phyloP scores from a whole-genome alignment of 1,140 invertebrate genomes.

The Hydropsyche tenuis region DNA sequence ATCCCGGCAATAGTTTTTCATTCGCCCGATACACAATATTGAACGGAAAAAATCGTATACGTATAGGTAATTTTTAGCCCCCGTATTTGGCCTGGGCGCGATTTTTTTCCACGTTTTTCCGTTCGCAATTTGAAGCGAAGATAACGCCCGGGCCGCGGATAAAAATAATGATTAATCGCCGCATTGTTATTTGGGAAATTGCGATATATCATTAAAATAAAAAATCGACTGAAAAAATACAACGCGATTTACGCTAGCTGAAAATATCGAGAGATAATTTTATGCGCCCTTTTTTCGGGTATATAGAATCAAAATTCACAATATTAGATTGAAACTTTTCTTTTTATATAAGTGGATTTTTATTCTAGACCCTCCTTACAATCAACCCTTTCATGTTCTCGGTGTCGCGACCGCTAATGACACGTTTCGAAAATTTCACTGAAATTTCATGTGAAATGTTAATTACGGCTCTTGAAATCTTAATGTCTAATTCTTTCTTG shows the following conservation, averaged over 20 bases:
- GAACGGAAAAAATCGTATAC: constrained; percentile 17
- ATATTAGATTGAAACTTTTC: no score
- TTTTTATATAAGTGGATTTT: no score
- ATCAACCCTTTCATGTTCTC: not conserved
- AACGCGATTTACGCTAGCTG: no score
- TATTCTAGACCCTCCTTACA: not conserved
- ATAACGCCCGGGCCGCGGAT: constrained; percentile 40
- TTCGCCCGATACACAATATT: constrained; percentile 43
- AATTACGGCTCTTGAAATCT: constrained; percentile 8
- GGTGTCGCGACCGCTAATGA: not conserved
- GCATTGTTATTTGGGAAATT: constrained; percentile 41
- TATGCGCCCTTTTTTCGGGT: constrained; percentile 11
- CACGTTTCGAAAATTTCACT: constrained; percentile 7
- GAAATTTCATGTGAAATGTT: constrained; percentile 4
- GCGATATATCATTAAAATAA: constrained; percentile 36
- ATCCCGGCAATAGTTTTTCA: constrained; percentile 47
- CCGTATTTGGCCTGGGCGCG: constrained; percentile 8
- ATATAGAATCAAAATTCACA: no score
- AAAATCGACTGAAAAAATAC: not conserved
- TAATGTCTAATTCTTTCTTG: constrained; percentile 15
- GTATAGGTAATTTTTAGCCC: constrained; percentile 11
- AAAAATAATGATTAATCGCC: constrained; percentile 45
- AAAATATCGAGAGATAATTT: constrained; percentile 14
- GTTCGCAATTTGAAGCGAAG: constrained; percentile 40
- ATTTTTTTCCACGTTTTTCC: constrained; percentile 36